A percentile compares a stretch with the other conserved stretches of the same genome.
phyloP scores from a whole-genome alignment of 2,888 invertebrate species.

The Stenodema calcarata region DNA sequence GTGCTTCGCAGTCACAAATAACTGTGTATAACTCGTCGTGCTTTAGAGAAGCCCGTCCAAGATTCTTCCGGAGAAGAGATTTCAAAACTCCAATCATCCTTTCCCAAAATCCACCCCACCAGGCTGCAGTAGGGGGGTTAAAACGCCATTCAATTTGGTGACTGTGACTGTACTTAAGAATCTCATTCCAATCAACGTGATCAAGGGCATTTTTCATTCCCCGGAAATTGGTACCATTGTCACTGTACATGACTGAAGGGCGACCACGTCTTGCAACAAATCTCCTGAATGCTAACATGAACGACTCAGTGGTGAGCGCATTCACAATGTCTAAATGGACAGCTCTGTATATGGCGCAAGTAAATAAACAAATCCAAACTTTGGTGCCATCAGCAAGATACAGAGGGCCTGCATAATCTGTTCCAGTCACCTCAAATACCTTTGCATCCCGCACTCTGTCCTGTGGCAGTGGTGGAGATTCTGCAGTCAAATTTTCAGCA shows the following conservation, averaged over 20 bases:
- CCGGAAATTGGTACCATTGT: slow-evolving; percentile 61
- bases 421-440: slow-evolving; percentile 60
- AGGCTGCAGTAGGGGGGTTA: slow-evolving; percentile 58
- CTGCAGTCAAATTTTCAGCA: slow-evolving; percentile 54
- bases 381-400: slow-evolving; percentile 54
- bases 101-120: slow-evolving; percentile 63
- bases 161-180: slow-evolving; percentile 51
- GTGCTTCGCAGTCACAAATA: slow-evolving; percentile 49
- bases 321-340: slow-evolving; percentile 61
- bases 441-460: slow-evolving; percentile 26
- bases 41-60: slow-evolving; percentile 40
- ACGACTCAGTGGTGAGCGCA: slow-evolving; percentile 58
- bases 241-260: slow-evolving; percentile 58
- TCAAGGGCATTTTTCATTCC: slow-evolving; percentile 62
- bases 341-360: slow-evolving; percentile 61
- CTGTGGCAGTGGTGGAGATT: slow-evolving; percentile 54
- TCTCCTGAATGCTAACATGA: slow-evolving; percentile 59
- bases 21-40: slow-evolving; percentile 48
- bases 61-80: slow-evolving; percentile 35
- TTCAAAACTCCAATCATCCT: slow-evolving; percentile 48
- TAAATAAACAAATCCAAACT: slow-evolving; percentile 60
- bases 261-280: slow-evolving; percentile 60
- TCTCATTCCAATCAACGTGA: slow-evolving; percentile 64
- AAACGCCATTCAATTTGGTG: slow-evolving; percentile 58
- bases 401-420: slow-evolving; percentile 55